These are phyloP conservation scores for Leptosomus discolor DNA, from an alignment of 2,113 vertebrate species.

Conservation along the genomic window DNA sequence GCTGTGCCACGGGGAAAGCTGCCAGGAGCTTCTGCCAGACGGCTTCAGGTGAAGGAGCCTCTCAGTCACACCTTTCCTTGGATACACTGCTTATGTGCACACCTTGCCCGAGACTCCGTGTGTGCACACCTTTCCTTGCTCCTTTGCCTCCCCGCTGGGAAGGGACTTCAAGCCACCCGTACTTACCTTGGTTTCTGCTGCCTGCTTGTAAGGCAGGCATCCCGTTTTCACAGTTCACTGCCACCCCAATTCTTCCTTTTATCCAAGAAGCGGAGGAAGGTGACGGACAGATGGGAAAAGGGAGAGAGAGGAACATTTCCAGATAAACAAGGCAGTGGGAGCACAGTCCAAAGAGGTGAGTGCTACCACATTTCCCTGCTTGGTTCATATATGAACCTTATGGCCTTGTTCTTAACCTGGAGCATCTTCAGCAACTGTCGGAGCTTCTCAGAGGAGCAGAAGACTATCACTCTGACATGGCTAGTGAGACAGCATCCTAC, in stretches of 20 bases:
- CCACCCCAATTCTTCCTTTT: background rate
- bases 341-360: background rate
- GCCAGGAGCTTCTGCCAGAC: background rate
- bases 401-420: background rate
- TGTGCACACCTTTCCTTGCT: background rate
- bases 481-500: background rate
- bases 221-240: background rate
- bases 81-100: background rate
- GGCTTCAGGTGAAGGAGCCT: background rate
- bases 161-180: background rate
- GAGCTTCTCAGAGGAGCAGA: background rate
- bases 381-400: background rate
- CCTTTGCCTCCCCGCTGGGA: background rate
- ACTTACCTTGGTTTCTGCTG: background rate
- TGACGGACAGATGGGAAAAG: background rate
- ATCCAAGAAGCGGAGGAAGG: background rate
- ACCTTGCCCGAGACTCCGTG: background rate
- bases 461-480: background rate
- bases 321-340: background rate
- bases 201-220: background rate
- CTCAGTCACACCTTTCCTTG: background rate
- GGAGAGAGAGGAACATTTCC: background rate
- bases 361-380: background rate
- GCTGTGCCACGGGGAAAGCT: background rate
- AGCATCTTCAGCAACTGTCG: background rate